A percentile compares a stretch with the other conserved stretches of the same genome.
These are phyloP conservation scores for Orius insidiosus DNA, from an alignment of 1,140 invertebrate genomes.

Conservation along the genomic window DNA sequence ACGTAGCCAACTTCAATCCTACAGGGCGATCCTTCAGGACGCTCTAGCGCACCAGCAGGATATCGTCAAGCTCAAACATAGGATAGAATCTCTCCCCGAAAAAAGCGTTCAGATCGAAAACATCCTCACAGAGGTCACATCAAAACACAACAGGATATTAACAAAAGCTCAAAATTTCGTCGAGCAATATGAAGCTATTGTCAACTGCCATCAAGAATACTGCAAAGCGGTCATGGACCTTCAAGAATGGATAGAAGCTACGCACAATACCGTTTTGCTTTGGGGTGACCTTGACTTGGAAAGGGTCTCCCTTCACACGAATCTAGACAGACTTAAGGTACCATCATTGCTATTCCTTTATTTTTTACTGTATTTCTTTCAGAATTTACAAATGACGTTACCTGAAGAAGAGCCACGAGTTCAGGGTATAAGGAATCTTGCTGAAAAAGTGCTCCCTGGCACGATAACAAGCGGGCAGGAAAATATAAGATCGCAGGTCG, in stretches of 20 bases:
- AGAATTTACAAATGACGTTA: slow-evolving; percentile 57
- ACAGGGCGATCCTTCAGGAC: slow-evolving; percentile 63
- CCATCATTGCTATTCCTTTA: no score
- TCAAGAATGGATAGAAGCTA: slow-evolving; percentile 80
- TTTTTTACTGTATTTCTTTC: slow-evolving; percentile 8
- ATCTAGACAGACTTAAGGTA: slow-evolving; percentile 75
- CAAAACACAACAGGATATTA: slow-evolving; percentile 43
- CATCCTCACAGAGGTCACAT: slow-evolving; percentile 36
- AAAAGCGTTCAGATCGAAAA: slow-evolving; percentile 43
- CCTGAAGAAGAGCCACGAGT: slow-evolving; percentile 75
- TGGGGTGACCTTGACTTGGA: slow-evolving; percentile 79
- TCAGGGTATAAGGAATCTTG: slow-evolving; percentile 55
- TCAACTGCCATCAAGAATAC: slow-evolving; percentile 82
- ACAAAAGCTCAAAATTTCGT: slow-evolving; percentile 40
- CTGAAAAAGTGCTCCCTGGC: slow-evolving; percentile 78
- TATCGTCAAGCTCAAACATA: slow-evolving; percentile 61
- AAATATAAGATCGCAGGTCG: slow-evolving; percentile 68
- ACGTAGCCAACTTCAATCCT: slow-evolving; percentile 63
- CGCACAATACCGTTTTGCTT: slow-evolving; percentile 63
- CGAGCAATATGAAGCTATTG: slow-evolving; percentile 64
- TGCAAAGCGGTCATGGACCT: slow-evolving; percentile 74
- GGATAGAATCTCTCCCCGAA: slow-evolving; percentile 54
- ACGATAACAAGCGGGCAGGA: slow-evolving; percentile 71
- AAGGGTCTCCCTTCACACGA: slow-evolving; percentile 71
- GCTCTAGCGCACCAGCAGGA: slow-evolving; percentile 74